These are phyloP conservation scores for Budorcas taxicolor DNA, from an alignment of 2,113 vertebrate species.

Conservation along the genomic window DNA sequence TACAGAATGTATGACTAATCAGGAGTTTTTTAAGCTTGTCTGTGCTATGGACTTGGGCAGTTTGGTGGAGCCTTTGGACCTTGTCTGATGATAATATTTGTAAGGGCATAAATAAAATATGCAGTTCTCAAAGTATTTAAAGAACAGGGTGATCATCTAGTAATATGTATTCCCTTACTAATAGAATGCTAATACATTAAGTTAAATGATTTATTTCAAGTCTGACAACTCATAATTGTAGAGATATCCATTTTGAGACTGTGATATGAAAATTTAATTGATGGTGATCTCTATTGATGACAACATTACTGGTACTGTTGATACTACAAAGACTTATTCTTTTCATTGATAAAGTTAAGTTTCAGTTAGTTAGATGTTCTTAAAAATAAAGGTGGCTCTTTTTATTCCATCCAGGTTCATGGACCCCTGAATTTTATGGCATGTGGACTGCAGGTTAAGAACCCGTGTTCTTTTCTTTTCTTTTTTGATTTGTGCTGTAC, in stretches of 20 bases:
- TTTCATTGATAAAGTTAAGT: not conserved
- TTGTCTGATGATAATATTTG: not conserved
- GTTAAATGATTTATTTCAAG: not conserved
- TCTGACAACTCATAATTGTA: not conserved
- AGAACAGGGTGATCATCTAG: not conserved
- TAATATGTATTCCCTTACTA: not conserved
- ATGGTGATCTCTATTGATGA: not conserved
- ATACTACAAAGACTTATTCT: not conserved
- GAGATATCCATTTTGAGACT: not conserved
- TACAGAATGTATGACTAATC: not conserved
- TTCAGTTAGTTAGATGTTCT: not conserved
- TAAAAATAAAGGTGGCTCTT: conserved; percentile 22
- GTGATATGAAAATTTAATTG: not conserved
- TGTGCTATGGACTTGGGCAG: not conserved
- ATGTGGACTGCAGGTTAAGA: not conserved
- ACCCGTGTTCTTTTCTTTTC: not conserved
- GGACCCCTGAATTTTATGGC: not conserved
- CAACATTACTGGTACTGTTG: not conserved
- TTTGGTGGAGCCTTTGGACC: not conserved
- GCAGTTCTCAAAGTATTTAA: not conserved
- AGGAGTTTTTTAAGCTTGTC: not conserved
- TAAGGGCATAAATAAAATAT: not conserved
- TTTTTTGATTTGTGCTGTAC: not conserved
- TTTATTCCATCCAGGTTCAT: not conserved
- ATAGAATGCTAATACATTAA: not conserved